These are phyloP conservation scores for Sebastes baramenuke DNA, from an alignment of 2,797 vertebrate species.

Conservation along the genomic window DNA sequence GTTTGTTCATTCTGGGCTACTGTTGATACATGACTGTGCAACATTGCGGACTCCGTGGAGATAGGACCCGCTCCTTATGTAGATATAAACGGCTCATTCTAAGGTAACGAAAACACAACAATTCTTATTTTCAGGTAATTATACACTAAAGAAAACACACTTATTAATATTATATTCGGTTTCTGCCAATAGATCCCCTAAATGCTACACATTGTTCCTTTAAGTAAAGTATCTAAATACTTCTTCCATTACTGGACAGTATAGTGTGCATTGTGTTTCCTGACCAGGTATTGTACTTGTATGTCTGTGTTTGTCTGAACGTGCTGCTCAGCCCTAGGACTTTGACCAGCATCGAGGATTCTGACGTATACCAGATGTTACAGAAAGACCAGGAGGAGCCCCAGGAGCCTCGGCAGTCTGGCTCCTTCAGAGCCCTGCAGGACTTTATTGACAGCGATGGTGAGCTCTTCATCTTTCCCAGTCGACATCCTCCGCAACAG, in stretches of 20 bases:
- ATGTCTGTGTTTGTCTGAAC: not conserved
- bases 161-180: too few relatives aligned
- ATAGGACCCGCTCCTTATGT: too few relatives aligned
- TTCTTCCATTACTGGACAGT: not conserved
- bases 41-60: too few relatives aligned
- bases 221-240: not conserved
- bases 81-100: too few relatives aligned
- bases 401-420: constrained; percentile 91
- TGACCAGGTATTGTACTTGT: not conserved
- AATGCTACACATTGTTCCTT: too few relatives aligned
- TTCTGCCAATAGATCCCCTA: too few relatives aligned
- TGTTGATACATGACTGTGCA: too few relatives aligned
- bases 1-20: too few relatives aligned
- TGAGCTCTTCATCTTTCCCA: constrained; percentile 64
- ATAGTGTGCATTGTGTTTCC: constrained; percentile 1
- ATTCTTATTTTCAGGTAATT: too few relatives aligned
- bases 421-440: constrained; percentile 96
- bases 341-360: constrained; percentile 83
- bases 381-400: constrained; percentile 85
- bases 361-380: constrained; percentile 95
- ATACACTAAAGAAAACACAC: too few relatives aligned
- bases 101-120: too few relatives aligned
- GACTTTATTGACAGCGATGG: constrained; percentile 91
- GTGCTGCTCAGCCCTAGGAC: constrained; percentile 82
- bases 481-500: not conserved